phyloP scores from a whole-genome alignment of 2,113 vertebrate species.

The Actenoides lindsayi region DNA sequence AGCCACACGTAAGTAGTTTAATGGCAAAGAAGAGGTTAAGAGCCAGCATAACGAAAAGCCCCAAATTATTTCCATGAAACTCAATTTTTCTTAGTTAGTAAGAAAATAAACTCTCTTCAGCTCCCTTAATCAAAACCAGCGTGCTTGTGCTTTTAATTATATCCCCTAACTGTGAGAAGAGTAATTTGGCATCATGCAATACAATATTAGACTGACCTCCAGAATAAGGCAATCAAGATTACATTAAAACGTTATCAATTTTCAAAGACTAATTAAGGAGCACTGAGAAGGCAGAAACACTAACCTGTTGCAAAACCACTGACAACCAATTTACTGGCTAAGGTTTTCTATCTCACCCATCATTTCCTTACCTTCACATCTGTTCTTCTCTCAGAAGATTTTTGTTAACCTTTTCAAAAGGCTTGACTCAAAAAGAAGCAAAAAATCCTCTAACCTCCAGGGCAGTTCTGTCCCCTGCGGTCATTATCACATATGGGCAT shows the following conservation, averaged over 20 bases:
- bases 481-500: not conserved
- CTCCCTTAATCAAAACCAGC: constrained; percentile 23
- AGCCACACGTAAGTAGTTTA: not conserved
- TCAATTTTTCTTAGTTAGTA: constrained; percentile 28
- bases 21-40: constrained; percentile 26
- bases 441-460: not conserved
- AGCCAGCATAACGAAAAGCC: not conserved
- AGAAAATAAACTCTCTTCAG: constrained; percentile 28
- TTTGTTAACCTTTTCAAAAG: constrained; percentile 14
- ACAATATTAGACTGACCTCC: constrained; percentile 45
- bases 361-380: constrained; percentile 15
- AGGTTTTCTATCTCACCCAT: constrained; percentile 13
- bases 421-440: not conserved
- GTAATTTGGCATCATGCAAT: constrained; percentile 30
- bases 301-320: constrained; percentile 34
- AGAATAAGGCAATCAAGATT: constrained; percentile 36
- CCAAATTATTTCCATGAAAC: not conserved
- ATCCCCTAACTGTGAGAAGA: constrained; percentile 41
- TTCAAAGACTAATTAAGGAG: constrained; percentile 27
- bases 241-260: constrained; percentile 31
- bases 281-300: constrained; percentile 7
- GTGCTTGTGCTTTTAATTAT: constrained; percentile 21
- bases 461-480: not conserved
- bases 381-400: constrained; percentile 1
- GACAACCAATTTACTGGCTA: constrained; percentile 12